phyloP scores from a whole-genome alignment of 2,797 vertebrate genomes.

The Chaenodraco wilsoni region DNA sequence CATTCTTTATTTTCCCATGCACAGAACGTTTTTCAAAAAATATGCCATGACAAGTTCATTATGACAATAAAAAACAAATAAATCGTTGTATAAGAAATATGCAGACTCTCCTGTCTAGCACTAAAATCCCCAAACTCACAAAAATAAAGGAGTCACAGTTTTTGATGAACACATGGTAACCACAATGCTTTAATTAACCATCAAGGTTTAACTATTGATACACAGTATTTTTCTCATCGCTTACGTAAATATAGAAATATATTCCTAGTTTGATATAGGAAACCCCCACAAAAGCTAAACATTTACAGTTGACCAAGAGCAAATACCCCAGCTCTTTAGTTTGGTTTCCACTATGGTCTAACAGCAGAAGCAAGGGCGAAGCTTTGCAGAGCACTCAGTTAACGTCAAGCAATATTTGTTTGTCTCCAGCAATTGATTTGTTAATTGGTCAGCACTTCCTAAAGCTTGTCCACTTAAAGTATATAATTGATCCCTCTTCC shows the following conservation, averaged over 20 bases:
- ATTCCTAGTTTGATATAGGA: slow-evolving; percentile 5
- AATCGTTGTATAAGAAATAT: slow-evolving; percentile 64
- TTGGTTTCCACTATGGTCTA: slow-evolving; percentile 20
- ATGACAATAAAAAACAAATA: slow-evolving; percentile 66
- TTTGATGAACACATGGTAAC: slow-evolving; percentile 21
- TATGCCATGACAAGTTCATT: slow-evolving; percentile 59
- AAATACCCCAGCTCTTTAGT: background rate
- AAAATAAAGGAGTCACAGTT: slow-evolving; percentile 28
- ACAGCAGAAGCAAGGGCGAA: slow-evolving; percentile 7
- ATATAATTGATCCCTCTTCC: background rate
- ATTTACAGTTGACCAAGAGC: slow-evolving; percentile 10
- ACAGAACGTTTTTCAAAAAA: slow-evolving; percentile 66
- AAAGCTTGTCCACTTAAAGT: background rate
- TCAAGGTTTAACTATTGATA: slow-evolving; percentile 3
- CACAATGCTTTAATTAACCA: slow-evolving; percentile 19
- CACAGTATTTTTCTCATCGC: slow-evolving; percentile 12
- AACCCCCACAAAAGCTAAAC: slow-evolving; percentile 19
- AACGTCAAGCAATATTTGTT: background rate
- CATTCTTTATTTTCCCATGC: slow-evolving; percentile 72
- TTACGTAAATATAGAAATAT: slow-evolving; percentile 7
- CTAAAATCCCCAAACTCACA: slow-evolving; percentile 33
- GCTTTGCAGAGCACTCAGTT: background rate
- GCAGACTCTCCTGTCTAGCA: slow-evolving; percentile 25
- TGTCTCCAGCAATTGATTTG: background rate
- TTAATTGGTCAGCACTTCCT: background rate